A percentile compares a stretch with the other conserved stretches of the same genome.
These are phyloP conservation scores for Eubasilissa splendida DNA, from an alignment of 2,888 invertebrate species.

Conservation along the genomic window DNA sequence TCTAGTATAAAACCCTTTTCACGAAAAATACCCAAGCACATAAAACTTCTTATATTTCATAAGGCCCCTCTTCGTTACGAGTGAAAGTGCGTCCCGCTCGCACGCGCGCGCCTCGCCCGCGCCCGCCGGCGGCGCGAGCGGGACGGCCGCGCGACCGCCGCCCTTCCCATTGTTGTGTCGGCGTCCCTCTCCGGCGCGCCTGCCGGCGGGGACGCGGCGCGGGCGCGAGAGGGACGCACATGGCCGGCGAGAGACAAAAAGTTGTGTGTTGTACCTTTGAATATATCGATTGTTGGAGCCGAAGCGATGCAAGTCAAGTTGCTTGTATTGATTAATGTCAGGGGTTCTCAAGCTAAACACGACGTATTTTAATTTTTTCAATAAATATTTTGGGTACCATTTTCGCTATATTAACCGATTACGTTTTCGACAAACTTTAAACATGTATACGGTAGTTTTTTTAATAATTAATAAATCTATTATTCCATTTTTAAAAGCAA, in stretches of 20 bases:
- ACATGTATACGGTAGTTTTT: too few species aligned
- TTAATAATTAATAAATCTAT: too few species aligned
- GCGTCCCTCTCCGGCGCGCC: slow-evolving; percentile 24
- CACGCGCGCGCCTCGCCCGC: slow-evolving; percentile 1
- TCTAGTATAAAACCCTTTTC: slow-evolving; percentile 5
- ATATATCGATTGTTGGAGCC: slow-evolving; percentile 38
- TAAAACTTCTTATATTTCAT: slow-evolving; percentile 39
- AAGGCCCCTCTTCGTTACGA: slow-evolving; percentile 42
- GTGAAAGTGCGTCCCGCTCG: slow-evolving; percentile 11
- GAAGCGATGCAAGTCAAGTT: slow-evolving; percentile 14
- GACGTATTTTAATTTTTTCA: too few species aligned
- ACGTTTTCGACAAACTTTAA: too few species aligned
- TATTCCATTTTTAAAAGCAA: too few species aligned
- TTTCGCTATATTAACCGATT: too few species aligned
- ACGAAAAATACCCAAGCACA: slow-evolving; percentile 22
- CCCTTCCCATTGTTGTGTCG: slow-evolving; percentile 10
- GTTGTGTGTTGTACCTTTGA: slow-evolving; percentile 27
- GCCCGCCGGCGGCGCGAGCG: slow-evolving; percentile 22
- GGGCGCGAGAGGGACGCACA: slow-evolving; percentile 8
- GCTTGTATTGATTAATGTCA: slow-evolving; percentile 41
- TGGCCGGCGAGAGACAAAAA: slow-evolving; percentile 16
- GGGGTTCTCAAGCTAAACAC: slow-evolving; percentile 12
- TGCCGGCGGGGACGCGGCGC: background rate
- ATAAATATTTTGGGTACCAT: too few species aligned
- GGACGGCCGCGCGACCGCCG: slow-evolving; percentile 23